Evolutionary conservation across 2,797 vertebrate species (phyloP), one percentile per base, ranked within the genome.

Genomic region (Rhynchotus rufescens): DNA sequence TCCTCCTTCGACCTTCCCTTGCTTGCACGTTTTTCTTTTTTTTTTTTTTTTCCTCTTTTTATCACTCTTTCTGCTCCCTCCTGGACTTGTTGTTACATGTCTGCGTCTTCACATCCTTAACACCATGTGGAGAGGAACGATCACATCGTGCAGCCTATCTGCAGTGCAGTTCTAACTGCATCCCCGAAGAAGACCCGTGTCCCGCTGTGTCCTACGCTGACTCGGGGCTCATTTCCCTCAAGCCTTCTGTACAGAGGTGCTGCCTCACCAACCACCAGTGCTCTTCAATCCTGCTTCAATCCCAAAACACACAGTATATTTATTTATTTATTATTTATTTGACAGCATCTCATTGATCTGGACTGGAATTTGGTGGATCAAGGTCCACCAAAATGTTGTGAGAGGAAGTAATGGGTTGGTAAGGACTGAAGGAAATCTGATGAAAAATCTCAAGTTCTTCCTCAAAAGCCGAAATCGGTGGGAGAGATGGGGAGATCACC

Each of bases 21-120:
- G 2, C 26, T 49, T 26, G 64, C 28, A 8, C 2, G 9, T 42
- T 42, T 42, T 36, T 36, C 36, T 36, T 36, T 36, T 36, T 10
- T 36, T 36, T 1, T 7, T 23, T 56, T 84, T 47, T 54, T 79
- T 44, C 6, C 11, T 67, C 40, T 16, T 71, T 86, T 65, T 85
- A 69, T 79, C 89, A 52, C 42, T 38, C 42, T 80, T 2, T 1
- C 51, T 3, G 16, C 69, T 0, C 0, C 73, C 66, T 88, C 77
- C 67, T 1, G 0, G 38, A 13, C 23, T 66, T 0, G 0, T 69
- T 0, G 0, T 66, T 79, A 57, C 42, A 11, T 10, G 36, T 42
- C 69, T 21, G 14, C 32, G 13, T 49, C 82, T 23, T 54, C 23
- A 42, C 8, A 8, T 73, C 44, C 21, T 68, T 74, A 36, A 32